phyloP scores from a whole-genome alignment of 2,888 invertebrate genomes.

The Orchesellides sinensis region DNA sequence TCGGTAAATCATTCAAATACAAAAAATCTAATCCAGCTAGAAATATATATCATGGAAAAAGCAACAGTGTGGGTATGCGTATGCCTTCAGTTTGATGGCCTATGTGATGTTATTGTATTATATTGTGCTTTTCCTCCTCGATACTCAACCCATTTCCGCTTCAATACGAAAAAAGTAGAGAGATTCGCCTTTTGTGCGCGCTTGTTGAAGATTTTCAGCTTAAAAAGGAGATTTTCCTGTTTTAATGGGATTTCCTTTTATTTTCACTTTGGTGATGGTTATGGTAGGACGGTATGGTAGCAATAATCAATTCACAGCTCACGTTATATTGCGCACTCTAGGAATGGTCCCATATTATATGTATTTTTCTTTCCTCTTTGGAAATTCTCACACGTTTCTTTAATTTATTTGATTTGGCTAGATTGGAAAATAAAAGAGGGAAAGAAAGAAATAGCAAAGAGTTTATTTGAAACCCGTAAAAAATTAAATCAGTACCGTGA shows the following conservation, averaged over 20 bases:
- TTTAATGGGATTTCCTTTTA: too few relatives aligned
- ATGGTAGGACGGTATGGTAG: too few relatives aligned
- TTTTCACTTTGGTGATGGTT: too few relatives aligned
- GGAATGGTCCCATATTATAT: too few relatives aligned
- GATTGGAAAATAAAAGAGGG: neutral
- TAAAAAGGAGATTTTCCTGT: neutral
- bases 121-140: neutral
- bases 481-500: constrained; percentile 37
- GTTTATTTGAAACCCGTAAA: neutral
- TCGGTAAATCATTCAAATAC: constrained; percentile 62
- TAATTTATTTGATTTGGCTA: constrained; percentile 52
- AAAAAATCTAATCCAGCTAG: constrained; percentile 5
- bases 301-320: constrained; percentile 54
- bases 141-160: neutral
- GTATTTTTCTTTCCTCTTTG: constrained; percentile 22
- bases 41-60: neutral
- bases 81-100: neutral
- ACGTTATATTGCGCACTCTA: too few relatives aligned
- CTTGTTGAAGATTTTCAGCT: too few relatives aligned
- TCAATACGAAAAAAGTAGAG: neutral
- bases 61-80: constrained; percentile 9
- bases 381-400: constrained; percentile 43
- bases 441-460: neutral
- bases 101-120: neutral
- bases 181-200: neutral